Conservation (phyloP, 2,113 vertebrate genomes). For the Clupea harengus region DNA sequence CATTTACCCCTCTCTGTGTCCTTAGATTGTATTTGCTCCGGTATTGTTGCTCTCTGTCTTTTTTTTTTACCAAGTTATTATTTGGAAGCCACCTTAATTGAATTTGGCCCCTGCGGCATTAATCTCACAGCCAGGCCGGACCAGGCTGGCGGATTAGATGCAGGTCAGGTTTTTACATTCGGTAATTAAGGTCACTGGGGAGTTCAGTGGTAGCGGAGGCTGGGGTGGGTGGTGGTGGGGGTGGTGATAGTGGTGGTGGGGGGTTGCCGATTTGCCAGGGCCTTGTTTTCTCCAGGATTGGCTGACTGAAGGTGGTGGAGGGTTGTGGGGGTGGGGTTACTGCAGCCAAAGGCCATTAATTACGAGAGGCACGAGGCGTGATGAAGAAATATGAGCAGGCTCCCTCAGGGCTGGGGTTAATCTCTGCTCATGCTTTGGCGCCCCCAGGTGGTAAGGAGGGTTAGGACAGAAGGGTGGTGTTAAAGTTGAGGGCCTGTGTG, state of each 20-base stretch:
- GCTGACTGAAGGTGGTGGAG: not conserved
- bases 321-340: not conserved
- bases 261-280: too few species aligned
- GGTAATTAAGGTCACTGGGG: slow-evolving; percentile 67
- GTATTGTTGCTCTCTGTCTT: slow-evolving; percentile 23
- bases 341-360: not conserved
- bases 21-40: slow-evolving; percentile 7
- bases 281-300: not conserved
- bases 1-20: slow-evolving; percentile 23
- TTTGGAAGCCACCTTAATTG: slow-evolving; percentile 59
- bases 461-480: not conserved
- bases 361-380: not conserved
- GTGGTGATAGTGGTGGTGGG: too few species aligned
- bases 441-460: not conserved
- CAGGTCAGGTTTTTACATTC: slow-evolving; percentile 64
- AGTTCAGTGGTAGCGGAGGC: slow-evolving; percentile 2
- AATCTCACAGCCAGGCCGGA: slow-evolving; percentile 53
- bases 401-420: too few species aligned
- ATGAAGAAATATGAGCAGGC: not conserved
- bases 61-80: slow-evolving; percentile 34
- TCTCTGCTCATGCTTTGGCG: not conserved
- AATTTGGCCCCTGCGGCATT: slow-evolving; percentile 62
- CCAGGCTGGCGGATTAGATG: slow-evolving; percentile 59
- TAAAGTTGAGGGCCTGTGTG: not conserved
- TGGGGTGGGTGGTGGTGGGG: not conserved